Base-by-base conservation (phyloP, 2,888 invertebrate genomes). In the Tanytarsus gracilentus region DNA sequence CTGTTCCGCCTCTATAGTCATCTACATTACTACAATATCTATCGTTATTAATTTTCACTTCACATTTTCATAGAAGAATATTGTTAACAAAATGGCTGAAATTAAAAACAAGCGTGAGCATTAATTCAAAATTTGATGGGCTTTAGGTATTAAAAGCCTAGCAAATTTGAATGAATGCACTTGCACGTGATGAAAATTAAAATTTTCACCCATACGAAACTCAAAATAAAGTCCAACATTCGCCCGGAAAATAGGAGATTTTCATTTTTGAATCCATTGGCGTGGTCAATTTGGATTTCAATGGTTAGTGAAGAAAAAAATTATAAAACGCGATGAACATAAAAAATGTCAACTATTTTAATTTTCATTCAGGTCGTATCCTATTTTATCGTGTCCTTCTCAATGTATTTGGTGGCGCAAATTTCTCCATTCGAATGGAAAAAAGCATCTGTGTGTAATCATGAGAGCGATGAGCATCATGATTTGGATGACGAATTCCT, bases 341-440 rank as follows among this genome's bases (percentile, higher is more conserved):
- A n/a, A n/a, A n/a, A n/a, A n/a, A n/a, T n/a, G n/a, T n/a, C n/a
- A n/a, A n/a, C n/a, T 8, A 29, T 51, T 51, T 51, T 49, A 23
- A n/a, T 49, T 51, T 5, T 21, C 33, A 21, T 18, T 25, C 39
- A 55, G 55, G 55, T 40, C 63, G 82, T 82, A 61, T 88, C 88
- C 63, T 92, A 90, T 74, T 76, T 88, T 62, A 77, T 88, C 66
- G 89, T 90, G 64, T 85, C 85, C 36, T 72, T 86, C 66, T 84
- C 86, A 40, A 83, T 93, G 68, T 92, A 90, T 81, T 83, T 91
- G 65, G 84, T 91, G 64, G 90, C 90, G 48, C 77, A 88, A 64
- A 88, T 92, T 72, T 86, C 87, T 25, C 91, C 92, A 8, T 82
- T 84, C 70, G 90, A 92, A 73, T 87, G 86, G 86, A 81, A 83